These are phyloP conservation scores for Pycnomerus fuliginosus DNA, from an alignment of 2,888 invertebrate species.

Conservation along the genomic window DNA sequence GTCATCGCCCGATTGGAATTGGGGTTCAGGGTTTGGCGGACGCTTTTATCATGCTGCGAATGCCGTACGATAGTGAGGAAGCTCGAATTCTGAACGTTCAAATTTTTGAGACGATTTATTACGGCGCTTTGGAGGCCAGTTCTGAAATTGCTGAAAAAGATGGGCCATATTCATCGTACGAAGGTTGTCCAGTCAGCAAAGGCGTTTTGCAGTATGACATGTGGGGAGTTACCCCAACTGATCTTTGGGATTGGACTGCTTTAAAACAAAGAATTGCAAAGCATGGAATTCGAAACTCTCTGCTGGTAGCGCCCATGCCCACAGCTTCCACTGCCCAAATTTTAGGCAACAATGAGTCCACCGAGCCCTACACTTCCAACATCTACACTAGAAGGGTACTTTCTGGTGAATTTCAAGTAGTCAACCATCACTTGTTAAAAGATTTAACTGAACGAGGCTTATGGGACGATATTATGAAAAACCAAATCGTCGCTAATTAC, in stretches of 20 bases:
- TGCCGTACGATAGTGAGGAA: conserved; percentile 87
- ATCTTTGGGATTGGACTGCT: conserved; percentile 85
- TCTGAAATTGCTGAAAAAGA: conserved; percentile 85
- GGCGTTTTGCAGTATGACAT: conserved; percentile 97
- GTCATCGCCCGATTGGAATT: conserved; percentile 85
- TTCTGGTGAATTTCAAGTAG: conserved; percentile 94
- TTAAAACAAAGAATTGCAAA: conserved; percentile 83
- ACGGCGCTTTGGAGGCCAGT: conserved; percentile 94
- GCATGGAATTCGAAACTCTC: conserved; percentile 89
- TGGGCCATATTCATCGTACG: conserved; percentile 89
- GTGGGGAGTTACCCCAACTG: conserved; percentile 89
- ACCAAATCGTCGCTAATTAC: conserved; percentile 83
- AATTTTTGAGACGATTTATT: conserved; percentile 98
- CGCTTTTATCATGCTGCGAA: conserved; percentile 89
- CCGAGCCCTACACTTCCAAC: conserved; percentile 98
- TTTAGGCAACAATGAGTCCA: conserved; percentile 96
- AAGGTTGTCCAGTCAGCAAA: conserved; percentile 86
- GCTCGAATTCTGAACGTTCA: conserved; percentile 86
- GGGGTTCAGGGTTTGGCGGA: conserved; percentile 98
- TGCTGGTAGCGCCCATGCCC: conserved; percentile 94
- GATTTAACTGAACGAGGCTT: conserved; percentile 88
- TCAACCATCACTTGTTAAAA: conserved; percentile 92
- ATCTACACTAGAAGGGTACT: conserved; percentile 92
- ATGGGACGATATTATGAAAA: conserved; percentile 94
- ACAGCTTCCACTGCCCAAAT: conserved; percentile 99